Percentiles rank a stretch among this genome's conserved stretches.
phyloP scores from a whole-genome alignment of 2,113 vertebrate genomes.

The Corythaixoides concolor region DNA sequence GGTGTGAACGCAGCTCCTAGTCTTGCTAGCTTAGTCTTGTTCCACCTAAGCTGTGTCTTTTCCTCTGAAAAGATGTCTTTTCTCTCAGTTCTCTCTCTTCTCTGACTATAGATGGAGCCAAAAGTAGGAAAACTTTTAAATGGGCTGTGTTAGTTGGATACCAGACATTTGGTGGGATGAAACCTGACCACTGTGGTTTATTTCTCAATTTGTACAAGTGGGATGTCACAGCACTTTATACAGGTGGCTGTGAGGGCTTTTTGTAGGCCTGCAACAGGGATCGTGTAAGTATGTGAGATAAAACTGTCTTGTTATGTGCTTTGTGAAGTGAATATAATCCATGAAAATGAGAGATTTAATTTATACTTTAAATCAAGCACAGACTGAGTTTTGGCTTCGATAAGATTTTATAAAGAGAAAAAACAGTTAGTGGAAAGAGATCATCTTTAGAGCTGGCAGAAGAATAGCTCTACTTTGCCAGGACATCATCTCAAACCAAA shows the following conservation, averaged over 20 bases:
- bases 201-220: background rate
- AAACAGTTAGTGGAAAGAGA: background rate
- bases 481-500: background rate
- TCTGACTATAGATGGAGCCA: background rate
- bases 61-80: background rate
- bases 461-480: background rate
- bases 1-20: background rate
- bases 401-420: background rate
- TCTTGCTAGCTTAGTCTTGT: background rate
- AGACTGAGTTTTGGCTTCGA: background rate
- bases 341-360: background rate
- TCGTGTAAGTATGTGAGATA: background rate
- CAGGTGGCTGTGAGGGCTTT: background rate
- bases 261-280: background rate
- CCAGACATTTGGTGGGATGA: background rate
- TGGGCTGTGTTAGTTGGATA: background rate
- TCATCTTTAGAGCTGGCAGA: background rate
- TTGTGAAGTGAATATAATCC: background rate
- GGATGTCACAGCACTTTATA: background rate
- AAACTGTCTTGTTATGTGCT: background rate
- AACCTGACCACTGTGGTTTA: background rate
- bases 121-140: background rate
- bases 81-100: background rate
- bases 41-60: background rate
- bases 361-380: background rate